Percentiles rank a stretch among this genome's conserved stretches.
These are phyloP conservation scores for Salarias fasciatus DNA, from an alignment of 2,797 vertebrate species.

Conservation along the genomic window DNA sequence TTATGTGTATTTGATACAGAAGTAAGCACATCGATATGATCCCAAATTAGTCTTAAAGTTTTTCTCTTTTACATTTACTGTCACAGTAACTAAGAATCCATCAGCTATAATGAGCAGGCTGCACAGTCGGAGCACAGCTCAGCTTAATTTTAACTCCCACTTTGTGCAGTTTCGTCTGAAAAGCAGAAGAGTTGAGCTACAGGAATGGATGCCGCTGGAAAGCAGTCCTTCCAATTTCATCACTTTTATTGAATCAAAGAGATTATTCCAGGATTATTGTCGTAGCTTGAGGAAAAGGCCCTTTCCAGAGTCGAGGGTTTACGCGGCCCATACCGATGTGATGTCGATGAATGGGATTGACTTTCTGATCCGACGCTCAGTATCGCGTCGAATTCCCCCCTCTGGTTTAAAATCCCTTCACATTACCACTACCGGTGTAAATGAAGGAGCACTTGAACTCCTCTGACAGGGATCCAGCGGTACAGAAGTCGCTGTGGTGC, in stretches of 20 bases:
- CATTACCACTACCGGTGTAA: not conserved
- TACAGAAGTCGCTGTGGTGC: constrained; percentile 2
- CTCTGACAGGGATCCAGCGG: not conserved
- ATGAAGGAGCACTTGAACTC: not conserved
- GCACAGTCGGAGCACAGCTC: not conserved
- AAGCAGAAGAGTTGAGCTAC: not conserved
- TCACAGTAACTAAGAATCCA: not conserved
- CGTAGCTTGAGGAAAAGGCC: too few species aligned
- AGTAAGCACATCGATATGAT: not conserved
- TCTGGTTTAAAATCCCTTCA: not conserved
- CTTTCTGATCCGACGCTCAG: too few species aligned
- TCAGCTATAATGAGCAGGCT: not conserved
- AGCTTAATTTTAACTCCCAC: not conserved
- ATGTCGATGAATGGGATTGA: too few species aligned
- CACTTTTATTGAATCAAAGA: not conserved
- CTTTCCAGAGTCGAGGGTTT: too few species aligned
- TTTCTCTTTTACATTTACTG: not conserved
- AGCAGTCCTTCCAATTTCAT: not conserved
- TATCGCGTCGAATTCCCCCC: not conserved
- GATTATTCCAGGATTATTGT: not conserved
- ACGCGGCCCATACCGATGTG: too few species aligned
- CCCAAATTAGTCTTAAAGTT: not conserved
- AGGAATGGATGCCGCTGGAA: too few species aligned
- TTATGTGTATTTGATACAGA: not conserved
- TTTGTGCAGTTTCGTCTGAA: not conserved